A percentile compares a stretch with the other conserved stretches of the same genome.
These are phyloP conservation scores for Microcebus tavaratra DNA, from an alignment of 2,113 vertebrate species.

Conservation along the genomic window DNA sequence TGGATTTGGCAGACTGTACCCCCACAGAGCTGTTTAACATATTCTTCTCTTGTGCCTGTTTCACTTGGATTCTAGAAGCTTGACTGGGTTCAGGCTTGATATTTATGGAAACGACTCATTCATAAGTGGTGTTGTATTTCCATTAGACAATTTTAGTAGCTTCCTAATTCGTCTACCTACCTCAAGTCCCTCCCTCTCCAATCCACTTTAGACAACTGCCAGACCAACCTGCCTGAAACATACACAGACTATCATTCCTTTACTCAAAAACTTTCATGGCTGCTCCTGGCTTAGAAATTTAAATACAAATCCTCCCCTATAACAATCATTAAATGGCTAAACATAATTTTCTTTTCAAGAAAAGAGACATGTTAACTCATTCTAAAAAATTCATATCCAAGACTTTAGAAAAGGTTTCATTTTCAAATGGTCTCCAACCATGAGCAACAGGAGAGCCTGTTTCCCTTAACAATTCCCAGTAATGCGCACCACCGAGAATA, in stretches of 20 bases:
- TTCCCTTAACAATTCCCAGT: neutral
- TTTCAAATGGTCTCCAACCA: neutral
- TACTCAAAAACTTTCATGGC: neutral
- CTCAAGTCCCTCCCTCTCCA: neutral
- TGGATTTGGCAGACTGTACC: neutral
- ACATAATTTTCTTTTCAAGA: neutral
- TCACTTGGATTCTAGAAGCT: neutral
- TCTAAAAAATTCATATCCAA: neutral
- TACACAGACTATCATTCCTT: neutral
- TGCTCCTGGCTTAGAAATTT: neutral
- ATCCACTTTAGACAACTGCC: neutral
- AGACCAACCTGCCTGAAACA: neutral
- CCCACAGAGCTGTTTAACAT: accelerated
- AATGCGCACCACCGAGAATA: accelerated
- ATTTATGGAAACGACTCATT: neutral
- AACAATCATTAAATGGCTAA: neutral
- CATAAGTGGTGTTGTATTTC: neutral
- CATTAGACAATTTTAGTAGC: neutral
- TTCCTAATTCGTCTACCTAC: neutral
- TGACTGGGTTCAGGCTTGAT: neutral
- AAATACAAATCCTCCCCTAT: neutral
- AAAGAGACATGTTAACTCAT: neutral
- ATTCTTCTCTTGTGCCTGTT: neutral
- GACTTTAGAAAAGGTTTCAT: neutral
- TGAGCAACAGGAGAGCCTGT: neutral